Base-by-base conservation (phyloP, 2,888 invertebrate species). In the Drosophila barbarae region DNA sequence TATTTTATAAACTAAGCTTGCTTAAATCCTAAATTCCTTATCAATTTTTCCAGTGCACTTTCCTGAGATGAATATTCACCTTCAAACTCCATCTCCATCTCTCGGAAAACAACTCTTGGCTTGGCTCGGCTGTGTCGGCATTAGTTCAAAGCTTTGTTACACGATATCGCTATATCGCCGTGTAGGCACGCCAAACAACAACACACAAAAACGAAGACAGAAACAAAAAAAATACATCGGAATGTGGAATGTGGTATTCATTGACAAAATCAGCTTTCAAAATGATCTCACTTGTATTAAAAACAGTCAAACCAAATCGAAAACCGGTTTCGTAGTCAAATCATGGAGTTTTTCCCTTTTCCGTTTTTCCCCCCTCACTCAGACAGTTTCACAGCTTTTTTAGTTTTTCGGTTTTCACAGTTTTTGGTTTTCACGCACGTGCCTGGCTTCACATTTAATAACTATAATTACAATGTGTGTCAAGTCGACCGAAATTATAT, bases 181-280 rank as follows among this genome's bases (percentile, higher is more conserved):
- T 46, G 55, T 65, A 39, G 75, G 77, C 71, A 73, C 61, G 63
- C 49, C 75, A 55, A 64, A 55, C 52, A 57, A 30, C 30, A 46
- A 13, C n/a, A 56, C 44, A 61, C 41, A 46, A 53, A 35, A 51
- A 34, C 32, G 42, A 52, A 47, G 7, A 30, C 15, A 15, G 1
- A 47, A 44, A 55, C 47, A 65, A 72, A 68, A 15, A 15, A 65
- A 72, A 69, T 63, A 67, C 71, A 73, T 70, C 72, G 84, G 78
- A 81, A 81, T 78, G 81, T 81, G 80, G 85, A 81, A 84, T 86
- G 87, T 87, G 84, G 87, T 84, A 84, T 88, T 89, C 88, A 88
- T 88, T 88, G 87, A 89, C 90, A 90, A 90, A 90, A 90, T 90
- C 90, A 90, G 90, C 90, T 90, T 90, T 90, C 90, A 90, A 90